Percentiles rank a stretch among this genome's conserved stretches.
phyloP scores from a whole-genome alignment of 2,888 invertebrate species.

The Bugulina stolonifera region DNA sequence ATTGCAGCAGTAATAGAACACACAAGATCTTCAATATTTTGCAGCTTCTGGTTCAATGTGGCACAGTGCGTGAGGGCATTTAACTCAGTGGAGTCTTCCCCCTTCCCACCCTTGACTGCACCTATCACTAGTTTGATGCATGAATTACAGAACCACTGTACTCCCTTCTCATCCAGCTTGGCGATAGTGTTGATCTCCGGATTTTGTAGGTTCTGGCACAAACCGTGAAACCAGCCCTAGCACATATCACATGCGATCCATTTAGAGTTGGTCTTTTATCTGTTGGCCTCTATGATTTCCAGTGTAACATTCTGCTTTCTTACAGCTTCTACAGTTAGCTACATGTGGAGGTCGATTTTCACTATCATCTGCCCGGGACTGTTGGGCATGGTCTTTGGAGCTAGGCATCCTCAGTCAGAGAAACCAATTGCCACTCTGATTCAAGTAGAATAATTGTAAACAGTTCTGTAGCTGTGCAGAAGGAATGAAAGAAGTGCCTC shows the following conservation, averaged over 20 bases:
- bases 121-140: not conserved
- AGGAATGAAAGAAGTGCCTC: too few relatives aligned
- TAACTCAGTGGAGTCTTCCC: not conserved
- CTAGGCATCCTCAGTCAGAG: too few relatives aligned
- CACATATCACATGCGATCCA: constrained; percentile 3
- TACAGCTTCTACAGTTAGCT: not conserved
- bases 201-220: not conserved
- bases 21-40: not conserved
- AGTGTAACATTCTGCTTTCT: not conserved
- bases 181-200: not conserved
- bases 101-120: not conserved
- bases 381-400: too few relatives aligned
- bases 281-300: too few relatives aligned
- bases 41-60: not conserved
- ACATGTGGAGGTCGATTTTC: too few relatives aligned
- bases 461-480: too few relatives aligned
- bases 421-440: too few relatives aligned
- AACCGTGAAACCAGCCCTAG: not conserved
- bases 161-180: constrained; percentile 13
- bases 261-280: not conserved
- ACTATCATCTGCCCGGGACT: too few relatives aligned
- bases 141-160: not conserved
- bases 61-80: not conserved
- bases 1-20: not conserved
- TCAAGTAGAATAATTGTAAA: too few relatives aligned